Evolutionary conservation across 2,113 vertebrate genomes (phyloP).

Genomic region (Nibea albiflora): DNA sequence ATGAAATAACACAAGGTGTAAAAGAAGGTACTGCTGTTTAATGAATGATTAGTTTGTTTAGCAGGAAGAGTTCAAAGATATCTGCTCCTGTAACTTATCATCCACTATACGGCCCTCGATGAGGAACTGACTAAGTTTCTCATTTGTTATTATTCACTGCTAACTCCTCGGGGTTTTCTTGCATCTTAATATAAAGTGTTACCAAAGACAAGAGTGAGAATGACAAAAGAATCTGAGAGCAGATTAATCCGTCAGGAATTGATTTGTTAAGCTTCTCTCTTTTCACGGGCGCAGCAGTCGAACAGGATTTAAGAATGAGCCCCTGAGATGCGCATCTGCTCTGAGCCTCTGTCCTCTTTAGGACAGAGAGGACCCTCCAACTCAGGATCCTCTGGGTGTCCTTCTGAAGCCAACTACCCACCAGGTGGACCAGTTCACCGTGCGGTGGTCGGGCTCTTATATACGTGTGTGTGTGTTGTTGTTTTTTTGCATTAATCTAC

Average conservation of each 20-base stretch:
- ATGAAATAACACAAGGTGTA: too few relatives aligned
- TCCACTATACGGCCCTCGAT: too few relatives aligned
- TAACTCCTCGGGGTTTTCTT: not conserved
- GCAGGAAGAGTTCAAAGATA: not conserved
- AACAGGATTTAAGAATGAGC: conserved; percentile 77
- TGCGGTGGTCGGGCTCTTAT: conserved; percentile 23
- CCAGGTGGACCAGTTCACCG: conserved; percentile 42
- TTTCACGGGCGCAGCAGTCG: conserved; percentile 67
- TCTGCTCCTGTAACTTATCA: not conserved
- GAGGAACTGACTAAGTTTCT: not conserved
- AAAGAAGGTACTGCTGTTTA: too few relatives aligned
- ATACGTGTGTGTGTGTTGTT: not conserved
- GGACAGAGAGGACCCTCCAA: conserved; percentile 44
- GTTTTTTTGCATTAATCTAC: conserved; percentile 37
- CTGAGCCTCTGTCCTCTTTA: conserved; percentile 51
- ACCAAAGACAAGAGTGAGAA: conserved; percentile 57
- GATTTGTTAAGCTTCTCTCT: conserved; percentile 81
- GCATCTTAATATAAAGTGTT: conserved; percentile 20
- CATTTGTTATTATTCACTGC: not conserved
- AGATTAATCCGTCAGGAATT: conserved; percentile 79
- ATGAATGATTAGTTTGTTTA: not conserved
- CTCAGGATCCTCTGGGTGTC: conserved; percentile 26
- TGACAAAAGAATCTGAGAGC: conserved; percentile 72
- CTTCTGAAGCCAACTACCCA: conserved; percentile 38
- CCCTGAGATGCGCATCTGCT: conserved; percentile 73